Evolutionary conservation across 2,113 vertebrate genomes (phyloP).

Genomic region (Platichthys stellatus): DNA sequence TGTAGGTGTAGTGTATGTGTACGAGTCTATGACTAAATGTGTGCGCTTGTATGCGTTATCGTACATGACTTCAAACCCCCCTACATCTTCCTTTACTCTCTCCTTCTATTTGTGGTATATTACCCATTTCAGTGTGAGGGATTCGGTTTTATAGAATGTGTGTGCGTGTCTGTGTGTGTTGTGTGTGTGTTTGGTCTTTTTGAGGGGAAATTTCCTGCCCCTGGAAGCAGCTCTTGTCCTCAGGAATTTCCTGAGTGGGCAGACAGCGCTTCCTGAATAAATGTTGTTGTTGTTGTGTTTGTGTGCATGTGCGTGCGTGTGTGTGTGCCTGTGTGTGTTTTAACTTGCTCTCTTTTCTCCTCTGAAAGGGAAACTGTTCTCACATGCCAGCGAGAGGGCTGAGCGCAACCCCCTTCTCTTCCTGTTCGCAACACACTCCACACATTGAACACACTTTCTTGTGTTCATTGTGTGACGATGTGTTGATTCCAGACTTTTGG

Average conservation of each 20-base stretch:
- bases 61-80: conserved; percentile 31
- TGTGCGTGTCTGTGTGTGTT: conserved; percentile 49
- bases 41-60: conserved; percentile 30
- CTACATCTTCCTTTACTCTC: conserved; percentile 35
- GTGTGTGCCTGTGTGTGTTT: conserved; percentile 41
- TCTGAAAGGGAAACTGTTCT: conserved; percentile 95
- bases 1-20: conserved; percentile 61
- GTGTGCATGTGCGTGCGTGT: conserved; percentile 24
- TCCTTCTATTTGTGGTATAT: conserved; percentile 45
- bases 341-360: conserved; percentile 63
- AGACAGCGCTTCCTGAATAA: conserved; percentile 96
- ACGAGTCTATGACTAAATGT: conserved; percentile 7
- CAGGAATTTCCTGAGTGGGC: conserved; percentile 99
- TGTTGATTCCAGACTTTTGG: conserved; percentile 17
- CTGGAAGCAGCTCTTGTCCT: conserved; percentile 95
- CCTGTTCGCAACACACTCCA: conserved; percentile 71
- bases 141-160: conserved; percentile 28
- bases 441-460: conserved; percentile 44
- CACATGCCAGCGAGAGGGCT: conserved; percentile 73
- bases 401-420: conserved; percentile 68
- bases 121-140: conserved; percentile 36
- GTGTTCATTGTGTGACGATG: neutral
- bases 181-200: conserved; percentile 75
- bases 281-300: conserved; percentile 82
- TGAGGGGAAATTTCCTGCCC: conserved; percentile 99